Evolutionary conservation across 1,140 invertebrate species (phyloP).

Genomic region (Philaenus spumarius): DNA sequence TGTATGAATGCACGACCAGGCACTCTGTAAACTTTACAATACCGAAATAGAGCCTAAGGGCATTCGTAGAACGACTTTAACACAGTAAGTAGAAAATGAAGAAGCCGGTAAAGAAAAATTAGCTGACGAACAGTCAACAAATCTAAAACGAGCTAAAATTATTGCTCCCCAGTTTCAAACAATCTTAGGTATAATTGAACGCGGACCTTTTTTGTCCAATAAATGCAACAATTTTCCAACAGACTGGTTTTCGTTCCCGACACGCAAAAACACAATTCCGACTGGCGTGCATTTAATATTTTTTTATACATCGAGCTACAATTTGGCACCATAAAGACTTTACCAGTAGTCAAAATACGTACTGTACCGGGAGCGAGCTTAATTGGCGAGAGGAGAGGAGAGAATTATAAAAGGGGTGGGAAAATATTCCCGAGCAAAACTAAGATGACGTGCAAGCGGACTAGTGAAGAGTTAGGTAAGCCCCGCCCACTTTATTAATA

Average conservation of each 20-base stretch:
- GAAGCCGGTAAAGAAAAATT: too few relatives aligned
- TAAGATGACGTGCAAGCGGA: not conserved
- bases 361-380: not conserved
- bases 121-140: conserved; percentile 1
- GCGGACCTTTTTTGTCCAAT: too few relatives aligned
- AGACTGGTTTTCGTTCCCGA: not conserved
- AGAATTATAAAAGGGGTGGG: not conserved
- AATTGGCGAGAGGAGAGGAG: not conserved
- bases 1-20: too few relatives aligned
- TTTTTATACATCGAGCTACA: not conserved
- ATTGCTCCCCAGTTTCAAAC: too few relatives aligned
- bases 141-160: too few relatives aligned
- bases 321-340: not conserved
- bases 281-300: too few relatives aligned
- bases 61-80: too few relatives aligned
- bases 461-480: not conserved
- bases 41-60: too few relatives aligned
- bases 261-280: not conserved
- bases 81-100: too few relatives aligned
- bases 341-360: not conserved
- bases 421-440: not conserved
- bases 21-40: too few relatives aligned
- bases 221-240: conserved; percentile 1
- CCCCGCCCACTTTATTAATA: conserved; percentile 7
- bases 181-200: too few relatives aligned